Conservation (phyloP, 2,113 vertebrate species). For the Sphyrna mokarran region DNA sequence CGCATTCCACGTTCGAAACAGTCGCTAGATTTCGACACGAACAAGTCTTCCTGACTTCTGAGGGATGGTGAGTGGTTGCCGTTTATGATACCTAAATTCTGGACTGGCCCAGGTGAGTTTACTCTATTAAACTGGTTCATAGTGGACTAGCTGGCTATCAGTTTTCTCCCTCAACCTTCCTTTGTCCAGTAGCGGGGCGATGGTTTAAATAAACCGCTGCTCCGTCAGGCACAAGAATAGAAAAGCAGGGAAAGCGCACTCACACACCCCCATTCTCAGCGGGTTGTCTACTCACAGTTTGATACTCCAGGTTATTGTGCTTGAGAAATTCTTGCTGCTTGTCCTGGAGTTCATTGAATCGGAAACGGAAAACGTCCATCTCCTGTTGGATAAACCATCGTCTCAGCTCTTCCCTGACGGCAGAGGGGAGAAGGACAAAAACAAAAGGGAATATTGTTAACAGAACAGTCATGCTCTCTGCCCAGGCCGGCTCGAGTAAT, state of each 20-base stretch:
- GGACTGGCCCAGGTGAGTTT: too few species aligned
- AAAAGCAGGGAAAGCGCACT: not conserved
- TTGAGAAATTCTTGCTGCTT: conserved; percentile 74
- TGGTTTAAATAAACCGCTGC: not conserved
- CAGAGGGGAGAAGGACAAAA: not conserved
- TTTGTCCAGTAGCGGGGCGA: too few species aligned
- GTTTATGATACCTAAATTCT: too few species aligned
- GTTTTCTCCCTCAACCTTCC: too few species aligned
- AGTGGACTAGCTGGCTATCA: not conserved
- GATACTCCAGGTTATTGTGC: conserved; percentile 72
- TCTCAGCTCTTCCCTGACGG: conserved; percentile 80
- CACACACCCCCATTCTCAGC: not conserved
- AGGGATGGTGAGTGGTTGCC: too few species aligned
- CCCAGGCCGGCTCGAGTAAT: not conserved
- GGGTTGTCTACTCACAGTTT: conserved; percentile 65
- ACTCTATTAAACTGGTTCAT: too few species aligned
- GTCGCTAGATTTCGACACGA: too few species aligned
- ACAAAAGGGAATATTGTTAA: not conserved
- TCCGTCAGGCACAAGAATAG: not conserved
- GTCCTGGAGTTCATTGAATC: conserved; percentile 61
- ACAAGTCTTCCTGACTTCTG: too few species aligned
- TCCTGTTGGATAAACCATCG: conserved; percentile 98
- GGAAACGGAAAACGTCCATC: conserved; percentile 85
- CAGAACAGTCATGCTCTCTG: not conserved
- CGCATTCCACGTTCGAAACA: too few species aligned